Evolutionary conservation across 2,113 vertebrate genomes (phyloP), one percentile per base, ranked within the genome.

Genomic region (Plectropomus leopardus): DNA sequence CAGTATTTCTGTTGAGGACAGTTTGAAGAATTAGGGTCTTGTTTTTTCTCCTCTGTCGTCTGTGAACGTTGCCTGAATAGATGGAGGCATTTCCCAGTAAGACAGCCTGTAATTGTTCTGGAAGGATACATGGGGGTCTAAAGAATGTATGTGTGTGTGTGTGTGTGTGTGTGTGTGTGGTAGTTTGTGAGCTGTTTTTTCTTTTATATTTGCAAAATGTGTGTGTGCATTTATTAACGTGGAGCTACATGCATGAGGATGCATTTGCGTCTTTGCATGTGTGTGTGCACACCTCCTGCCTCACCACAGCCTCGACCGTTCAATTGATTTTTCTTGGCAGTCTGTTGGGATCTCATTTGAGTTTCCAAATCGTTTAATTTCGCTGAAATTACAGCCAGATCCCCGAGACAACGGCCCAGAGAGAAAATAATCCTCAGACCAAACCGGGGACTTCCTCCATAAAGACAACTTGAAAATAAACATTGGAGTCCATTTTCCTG

Each of bases 331-430:
- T 80, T 42, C 50, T 69, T 65, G 81, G 75, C 76, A 48, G 75
- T 84, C 64, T 76, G 42, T 60, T 42, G 78, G 84, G 84, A 86
- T 85, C 80, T 84, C 80, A 87, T 93, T 88, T 84, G 66, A 74
- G 87, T 78, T 82, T 84, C 70, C 81, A 88, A 85, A 86, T 72
- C 32, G 24, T 81, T 80, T 78, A 71, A 88, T 86, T 86, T 85
- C 4, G 1, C 57, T 84, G 72, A 86, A 83, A 88, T 87, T 88
- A 84, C 63, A 84, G 36, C 54, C 73, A 63, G 84, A 80, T 72
- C 68, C 85, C 69, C 54, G 10, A 82, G 76, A 89, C 78, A 90
- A 85, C 58, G 80, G 64, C 72, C 30, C 7, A n/a, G 8, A 36
- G 50, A 87, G 77, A 86, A 84, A 78, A 80, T 64, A 76, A 76